Evolutionary conservation across 1,140 invertebrate species (phyloP), one percentile per base, ranked within the genome.

Genomic region (Agrilus planipennis): DNA sequence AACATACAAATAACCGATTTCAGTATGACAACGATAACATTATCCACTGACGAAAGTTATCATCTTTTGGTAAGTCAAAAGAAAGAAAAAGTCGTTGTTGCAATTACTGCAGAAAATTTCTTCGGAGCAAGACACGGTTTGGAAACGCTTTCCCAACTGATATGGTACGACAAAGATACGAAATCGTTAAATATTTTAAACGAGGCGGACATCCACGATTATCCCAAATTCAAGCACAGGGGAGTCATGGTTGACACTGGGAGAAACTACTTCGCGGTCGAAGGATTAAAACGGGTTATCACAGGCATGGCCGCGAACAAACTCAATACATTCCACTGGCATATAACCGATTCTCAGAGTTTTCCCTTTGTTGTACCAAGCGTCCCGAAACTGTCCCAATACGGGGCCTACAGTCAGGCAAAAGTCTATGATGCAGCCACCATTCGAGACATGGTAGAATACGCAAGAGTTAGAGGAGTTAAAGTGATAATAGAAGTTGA

Each of bases 251-350:
- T 88, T n/a, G 84, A 87, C 55, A 84, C 83, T 0, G 72, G 79
- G 0, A 64, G 84, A 27, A 81, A 86, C 62, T 89, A 72, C 54
- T 72, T 87, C 41, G 68, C 78, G 0, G 59, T 85, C 2, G 46
- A 59, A 1, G 63, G 74, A 16, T 72, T 89, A n/a, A 65, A 76
- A 44, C 69, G 76, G 14, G 79, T 80, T 0, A 70, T 89, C 9
- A 76, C 84, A 43, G 84, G 71, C 1, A 83, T 89, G 76, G 76
- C 77, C 7, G 69, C 77, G 10, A 70, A 71, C 34, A 89, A 89
- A 62, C 62, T 89, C 36, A 89, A 89, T 62, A 77, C 80, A 6
- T 75, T 89, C 25, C 86, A 89, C 60, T 85, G 84, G 80, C 86
- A 89, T 53, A 69, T 82, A 1, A 85, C 82, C 2, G 86, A 89